phyloP scores from a whole-genome alignment of 2,888 invertebrate species.

The Myathropa florea region DNA sequence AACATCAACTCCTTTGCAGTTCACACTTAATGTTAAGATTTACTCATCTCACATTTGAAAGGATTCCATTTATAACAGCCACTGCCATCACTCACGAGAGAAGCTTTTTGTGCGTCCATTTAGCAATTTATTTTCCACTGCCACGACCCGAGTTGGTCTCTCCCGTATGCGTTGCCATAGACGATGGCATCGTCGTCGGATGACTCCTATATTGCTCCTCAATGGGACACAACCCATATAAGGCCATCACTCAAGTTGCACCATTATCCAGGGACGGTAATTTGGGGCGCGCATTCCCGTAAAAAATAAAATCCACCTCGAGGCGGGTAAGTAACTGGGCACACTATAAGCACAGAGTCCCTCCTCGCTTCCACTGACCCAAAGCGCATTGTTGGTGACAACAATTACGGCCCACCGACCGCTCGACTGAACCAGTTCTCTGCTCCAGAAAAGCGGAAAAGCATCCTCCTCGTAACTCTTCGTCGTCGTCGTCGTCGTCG shows the following conservation, averaged over 20 bases:
- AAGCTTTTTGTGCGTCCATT: conserved; percentile 60
- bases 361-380: conserved; percentile 22
- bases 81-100: conserved; percentile 52
- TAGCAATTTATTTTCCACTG: conserved; percentile 53
- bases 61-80: conserved; percentile 58
- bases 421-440: not conserved
- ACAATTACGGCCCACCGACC: conserved; percentile 38
- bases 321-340: not conserved
- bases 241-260: conserved; percentile 52
- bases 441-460: not conserved
- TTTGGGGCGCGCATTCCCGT: conserved; percentile 25
- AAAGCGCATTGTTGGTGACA: conserved; percentile 47
- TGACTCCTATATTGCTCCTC: conserved; percentile 19
- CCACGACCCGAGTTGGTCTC: conserved; percentile 27
- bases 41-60: conserved; percentile 61
- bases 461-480: not conserved
- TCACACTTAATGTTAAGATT: conserved; percentile 46
- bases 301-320: conserved; percentile 7
- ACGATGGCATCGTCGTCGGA: not conserved
- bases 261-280: conserved; percentile 53
- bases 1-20: not conserved
- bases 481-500: not conserved
- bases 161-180: conserved; percentile 14
- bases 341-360: not conserved
- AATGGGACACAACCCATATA: conserved; percentile 50